phyloP scores from a whole-genome alignment of 2,797 vertebrate genomes.

The Pipistrellus pipistrellus region DNA sequence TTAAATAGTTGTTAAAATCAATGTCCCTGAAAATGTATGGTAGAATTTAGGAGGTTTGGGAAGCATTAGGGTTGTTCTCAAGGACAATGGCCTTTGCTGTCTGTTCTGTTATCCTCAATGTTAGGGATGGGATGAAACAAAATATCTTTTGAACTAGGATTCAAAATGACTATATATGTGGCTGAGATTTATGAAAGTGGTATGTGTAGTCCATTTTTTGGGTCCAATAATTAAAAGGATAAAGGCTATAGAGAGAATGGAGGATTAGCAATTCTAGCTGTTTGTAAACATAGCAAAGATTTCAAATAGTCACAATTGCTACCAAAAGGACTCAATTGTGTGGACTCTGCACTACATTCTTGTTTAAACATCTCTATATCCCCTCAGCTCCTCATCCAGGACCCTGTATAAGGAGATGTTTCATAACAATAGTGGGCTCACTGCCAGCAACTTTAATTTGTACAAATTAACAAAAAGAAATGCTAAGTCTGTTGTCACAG shows the following conservation, averaged over 20 bases:
- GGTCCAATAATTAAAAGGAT: not conserved
- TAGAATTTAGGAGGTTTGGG: not conserved
- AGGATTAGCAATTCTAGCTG: not conserved
- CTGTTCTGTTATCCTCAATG: not conserved
- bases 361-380: constrained; percentile 40
- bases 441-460: constrained; percentile 59
- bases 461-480: constrained; percentile 61
- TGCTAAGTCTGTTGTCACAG: not conserved
- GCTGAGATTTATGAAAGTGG: not conserved
- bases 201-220: not conserved
- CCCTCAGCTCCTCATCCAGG: not conserved
- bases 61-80: not conserved
- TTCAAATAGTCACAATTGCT: not conserved
- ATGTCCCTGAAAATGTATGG: not conserved
- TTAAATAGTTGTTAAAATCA: not conserved
- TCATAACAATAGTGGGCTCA: constrained; percentile 33
- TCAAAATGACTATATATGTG: not conserved
- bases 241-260: not conserved
- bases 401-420: constrained; percentile 23
- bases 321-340: not conserved
- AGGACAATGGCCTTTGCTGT: not conserved
- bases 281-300: not conserved
- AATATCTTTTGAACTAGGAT: not conserved
- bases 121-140: not conserved
- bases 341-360: not conserved